phyloP scores from a whole-genome alignment of 2,888 invertebrate genomes.

The Dermolepida albohirtum region DNA sequence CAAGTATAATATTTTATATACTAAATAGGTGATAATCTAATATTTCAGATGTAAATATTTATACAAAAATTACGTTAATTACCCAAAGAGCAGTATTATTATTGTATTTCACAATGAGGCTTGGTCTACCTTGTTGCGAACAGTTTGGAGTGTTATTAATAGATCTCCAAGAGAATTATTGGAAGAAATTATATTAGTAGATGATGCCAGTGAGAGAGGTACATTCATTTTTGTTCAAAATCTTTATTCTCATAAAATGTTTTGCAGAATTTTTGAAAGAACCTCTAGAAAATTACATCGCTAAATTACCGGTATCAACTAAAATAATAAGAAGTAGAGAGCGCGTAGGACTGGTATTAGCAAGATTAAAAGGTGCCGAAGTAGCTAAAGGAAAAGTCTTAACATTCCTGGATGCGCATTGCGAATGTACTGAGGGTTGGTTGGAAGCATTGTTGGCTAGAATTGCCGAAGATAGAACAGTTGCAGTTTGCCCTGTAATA shows the following conservation, averaged over 20 bases:
- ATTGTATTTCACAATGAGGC: slow-evolving; percentile 99
- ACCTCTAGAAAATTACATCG: slow-evolving; percentile 77
- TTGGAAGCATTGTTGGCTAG: slow-evolving; percentile 92
- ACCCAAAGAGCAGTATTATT: slow-evolving; percentile 91
- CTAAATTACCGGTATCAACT: slow-evolving; percentile 72
- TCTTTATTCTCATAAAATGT: not conserved
- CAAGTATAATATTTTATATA: no score
- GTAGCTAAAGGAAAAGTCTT: slow-evolving; percentile 92
- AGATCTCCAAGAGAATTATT: slow-evolving; percentile 84
- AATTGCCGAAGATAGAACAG: slow-evolving; percentile 91
- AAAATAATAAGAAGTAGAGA: slow-evolving; percentile 73
- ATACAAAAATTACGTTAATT: slow-evolving; percentile 68
- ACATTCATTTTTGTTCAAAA: slow-evolving; percentile 48
- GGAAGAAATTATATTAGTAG: slow-evolving; percentile 87
- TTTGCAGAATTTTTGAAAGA: slow-evolving; percentile 72
- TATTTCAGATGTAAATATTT: slow-evolving; percentile 73
- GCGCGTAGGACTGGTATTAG: slow-evolving; percentile 84
- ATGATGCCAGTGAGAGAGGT: slow-evolving; percentile 91
- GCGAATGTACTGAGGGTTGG: slow-evolving; percentile 99
- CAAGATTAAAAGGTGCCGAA: slow-evolving; percentile 89
- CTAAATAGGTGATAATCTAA: slow-evolving; percentile 38
- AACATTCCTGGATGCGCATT: slow-evolving; percentile 98
- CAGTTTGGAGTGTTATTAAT: slow-evolving; percentile 93
- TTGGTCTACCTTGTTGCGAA: slow-evolving; percentile 95
- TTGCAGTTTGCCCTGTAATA: slow-evolving; percentile 98